A percentile compares a stretch with the other conserved stretches of the same genome.
These are phyloP conservation scores for Podilymbus podiceps DNA, from an alignment of 2,113 vertebrate genomes.

Conservation along the genomic window DNA sequence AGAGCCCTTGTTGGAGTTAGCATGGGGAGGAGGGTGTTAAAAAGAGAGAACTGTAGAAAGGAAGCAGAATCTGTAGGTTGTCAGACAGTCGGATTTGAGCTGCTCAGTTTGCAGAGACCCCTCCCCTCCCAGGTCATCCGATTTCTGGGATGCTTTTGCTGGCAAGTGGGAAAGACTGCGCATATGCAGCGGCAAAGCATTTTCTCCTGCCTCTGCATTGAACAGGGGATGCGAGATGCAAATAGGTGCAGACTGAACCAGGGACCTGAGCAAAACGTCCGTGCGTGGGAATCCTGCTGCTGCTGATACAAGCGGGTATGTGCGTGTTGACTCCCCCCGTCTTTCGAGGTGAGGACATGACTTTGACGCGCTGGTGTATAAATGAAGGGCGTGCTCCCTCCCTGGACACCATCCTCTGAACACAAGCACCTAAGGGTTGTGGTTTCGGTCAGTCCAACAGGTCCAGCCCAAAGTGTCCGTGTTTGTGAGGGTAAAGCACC, in stretches of 20 bases:
- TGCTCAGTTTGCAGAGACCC: not conserved
- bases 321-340: fast-evolving
- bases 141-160: not conserved
- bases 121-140: not conserved
- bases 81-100: not conserved
- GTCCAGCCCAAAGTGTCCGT: fast-evolving
- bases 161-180: not conserved
- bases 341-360: fast-evolving
- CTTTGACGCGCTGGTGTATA: not conserved
- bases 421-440: not conserved
- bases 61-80: not conserved
- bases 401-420: not conserved
- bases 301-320: fast-evolving
- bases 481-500: not conserved
- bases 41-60: not conserved
- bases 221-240: not conserved
- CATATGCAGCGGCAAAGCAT: not conserved
- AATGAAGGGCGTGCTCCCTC: not conserved
- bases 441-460: fast-evolving
- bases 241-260: not conserved
- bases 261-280: not conserved
- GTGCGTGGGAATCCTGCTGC: fast-evolving
- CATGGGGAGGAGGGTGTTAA: not conserved
- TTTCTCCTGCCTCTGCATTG: not conserved
- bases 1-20: not conserved